Conservation (phyloP, 2,888 invertebrate species). For the Sphaerophoria taeniata region DNA sequence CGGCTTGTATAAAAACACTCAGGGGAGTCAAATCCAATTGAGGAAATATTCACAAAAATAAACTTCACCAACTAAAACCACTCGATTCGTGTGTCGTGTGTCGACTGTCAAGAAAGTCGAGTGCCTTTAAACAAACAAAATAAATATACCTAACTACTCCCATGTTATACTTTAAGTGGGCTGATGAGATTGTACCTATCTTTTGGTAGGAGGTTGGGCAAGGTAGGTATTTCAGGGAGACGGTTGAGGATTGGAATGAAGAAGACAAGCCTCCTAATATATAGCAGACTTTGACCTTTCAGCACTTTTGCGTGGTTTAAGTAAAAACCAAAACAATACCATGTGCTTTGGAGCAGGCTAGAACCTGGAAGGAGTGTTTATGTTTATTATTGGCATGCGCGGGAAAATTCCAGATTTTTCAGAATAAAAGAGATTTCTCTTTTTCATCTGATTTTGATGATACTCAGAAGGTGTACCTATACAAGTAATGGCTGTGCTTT, state of each 20-base stretch:
- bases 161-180: constrained; percentile 15
- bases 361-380: constrained; percentile 15
- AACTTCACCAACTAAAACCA: constrained; percentile 21
- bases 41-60: constrained; percentile 24
- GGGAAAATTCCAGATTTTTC: constrained; percentile 41
- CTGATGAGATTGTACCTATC: not conserved
- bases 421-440: constrained; percentile 46
- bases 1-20: constrained; percentile 9
- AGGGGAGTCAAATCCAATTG: constrained; percentile 27
- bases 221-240: no score
- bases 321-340: constrained; percentile 69
- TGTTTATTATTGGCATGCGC: constrained; percentile 51
- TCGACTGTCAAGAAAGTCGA: not conserved
- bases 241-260: not conserved
- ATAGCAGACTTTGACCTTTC: constrained; percentile 44
- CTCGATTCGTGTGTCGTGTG: constrained; percentile 21
- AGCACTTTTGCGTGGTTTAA: constrained; percentile 33
- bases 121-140: constrained; percentile 44
- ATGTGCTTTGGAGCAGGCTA: constrained; percentile 68
- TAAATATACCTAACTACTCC: constrained; percentile 16
- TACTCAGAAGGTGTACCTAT: not conserved
- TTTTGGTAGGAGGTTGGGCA: no score
- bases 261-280: constrained; percentile 28
- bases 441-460: not conserved
- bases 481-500: constrained; percentile 52